These are phyloP conservation scores for Drosophila neotestacea DNA, from an alignment of 2,888 invertebrate species.

Conservation along the genomic window DNA sequence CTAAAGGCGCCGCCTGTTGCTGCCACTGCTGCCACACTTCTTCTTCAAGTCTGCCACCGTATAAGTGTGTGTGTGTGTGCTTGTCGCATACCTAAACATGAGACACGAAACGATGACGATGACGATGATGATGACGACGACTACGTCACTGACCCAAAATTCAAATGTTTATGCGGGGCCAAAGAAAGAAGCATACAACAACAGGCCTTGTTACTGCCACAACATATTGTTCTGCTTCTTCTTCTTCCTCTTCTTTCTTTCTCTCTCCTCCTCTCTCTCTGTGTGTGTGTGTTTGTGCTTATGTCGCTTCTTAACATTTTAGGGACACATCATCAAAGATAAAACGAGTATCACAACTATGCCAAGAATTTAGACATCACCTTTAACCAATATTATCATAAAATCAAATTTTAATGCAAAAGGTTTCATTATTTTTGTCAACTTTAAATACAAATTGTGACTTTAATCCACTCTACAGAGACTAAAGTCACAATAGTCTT, in stretches of 20 bases:
- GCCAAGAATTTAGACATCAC: slow-evolving; percentile 21
- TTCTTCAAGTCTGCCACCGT: background rate
- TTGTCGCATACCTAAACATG: slow-evolving; percentile 68
- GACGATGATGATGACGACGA: background rate
- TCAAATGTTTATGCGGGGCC: slow-evolving; percentile 72
- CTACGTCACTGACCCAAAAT: slow-evolving; percentile 75
- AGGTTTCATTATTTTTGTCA: background rate
- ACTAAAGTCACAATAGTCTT: too few species aligned
- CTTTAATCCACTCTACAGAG: too few species aligned
- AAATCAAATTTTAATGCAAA: background rate
- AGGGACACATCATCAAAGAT: slow-evolving; percentile 1
- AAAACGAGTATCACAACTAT: slow-evolving; percentile 10
- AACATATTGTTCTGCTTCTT: slow-evolving; percentile 25
- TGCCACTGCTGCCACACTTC: slow-evolving; percentile 9
- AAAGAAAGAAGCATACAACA: slow-evolving; percentile 38
- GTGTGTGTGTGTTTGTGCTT: background rate
- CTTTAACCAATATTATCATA: slow-evolving; percentile 4
- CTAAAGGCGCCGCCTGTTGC: slow-evolving; percentile 55
- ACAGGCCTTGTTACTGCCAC: slow-evolving; percentile 9
- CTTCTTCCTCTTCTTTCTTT: too few species aligned
- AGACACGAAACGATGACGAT: slow-evolving; percentile 36
- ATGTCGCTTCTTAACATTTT: slow-evolving; percentile 2
- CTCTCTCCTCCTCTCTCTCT: background rate
- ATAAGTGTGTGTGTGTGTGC: slow-evolving; percentile 26
- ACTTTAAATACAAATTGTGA: too few species aligned